Percentiles rank a stretch among this genome's conserved stretches.
Conservation (phyloP, 2,797 vertebrate species). For the Melanotaenia pygmaea region DNA sequence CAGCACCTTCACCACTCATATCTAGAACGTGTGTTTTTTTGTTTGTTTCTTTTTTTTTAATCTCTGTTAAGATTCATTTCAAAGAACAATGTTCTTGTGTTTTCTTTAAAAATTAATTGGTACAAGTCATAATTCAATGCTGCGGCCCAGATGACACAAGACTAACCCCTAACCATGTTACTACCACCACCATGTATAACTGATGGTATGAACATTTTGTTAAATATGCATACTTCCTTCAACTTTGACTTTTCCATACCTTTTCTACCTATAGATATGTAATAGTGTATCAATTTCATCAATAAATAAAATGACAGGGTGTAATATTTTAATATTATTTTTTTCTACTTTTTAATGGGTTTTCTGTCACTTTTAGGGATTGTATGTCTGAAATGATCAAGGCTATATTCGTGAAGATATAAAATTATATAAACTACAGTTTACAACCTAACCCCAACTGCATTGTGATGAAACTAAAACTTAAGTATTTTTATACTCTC, state of each 20-base stretch:
- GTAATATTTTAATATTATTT: background rate
- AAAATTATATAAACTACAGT: background rate
- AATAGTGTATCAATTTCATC: background rate
- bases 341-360: background rate
- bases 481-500: constrained; percentile 9
- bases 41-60: background rate
- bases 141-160: background rate
- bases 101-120: background rate
- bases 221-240: background rate
- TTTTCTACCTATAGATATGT: background rate
- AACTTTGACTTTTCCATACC: background rate
- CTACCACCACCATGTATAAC: background rate
- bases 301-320: no score
- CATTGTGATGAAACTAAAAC: constrained; percentile 9
- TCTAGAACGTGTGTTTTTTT: background rate
- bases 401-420: background rate
- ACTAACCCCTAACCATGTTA: background rate
- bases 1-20: background rate
- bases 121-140: background rate
- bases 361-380: background rate
- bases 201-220: background rate
- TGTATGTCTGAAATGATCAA: background rate
- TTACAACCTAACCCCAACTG: background rate
- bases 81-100: background rate
- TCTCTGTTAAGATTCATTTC: background rate